Evolutionary conservation across 2,797 vertebrate genomes (phyloP).

Genomic region (Australoheros facetus): DNA sequence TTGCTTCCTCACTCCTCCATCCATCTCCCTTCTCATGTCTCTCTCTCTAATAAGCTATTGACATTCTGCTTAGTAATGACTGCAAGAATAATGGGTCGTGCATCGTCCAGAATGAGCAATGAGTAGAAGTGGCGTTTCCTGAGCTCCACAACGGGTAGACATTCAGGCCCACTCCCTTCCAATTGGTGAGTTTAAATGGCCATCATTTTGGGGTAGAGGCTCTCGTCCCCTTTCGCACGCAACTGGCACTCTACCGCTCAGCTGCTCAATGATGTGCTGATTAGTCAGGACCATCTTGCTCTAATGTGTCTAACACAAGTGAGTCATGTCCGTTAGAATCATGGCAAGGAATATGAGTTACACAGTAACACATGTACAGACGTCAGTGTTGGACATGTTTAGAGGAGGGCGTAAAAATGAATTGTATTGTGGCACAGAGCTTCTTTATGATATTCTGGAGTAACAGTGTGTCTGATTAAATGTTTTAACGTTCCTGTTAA

Average conservation of each 20-base stretch:
- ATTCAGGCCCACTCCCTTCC: slow-evolving; percentile 42
- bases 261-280: slow-evolving; percentile 14
- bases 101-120: slow-evolving; percentile 58
- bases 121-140: slow-evolving; percentile 67
- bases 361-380: background rate
- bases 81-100: slow-evolving; percentile 64
- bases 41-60: slow-evolving; percentile 70
- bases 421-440: background rate
- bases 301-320: slow-evolving; percentile 15
- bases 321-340: slow-evolving; percentile 24
- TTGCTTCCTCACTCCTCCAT: slow-evolving; percentile 16
- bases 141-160: slow-evolving; percentile 54
- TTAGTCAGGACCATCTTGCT: slow-evolving; percentile 41
- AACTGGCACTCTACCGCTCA: slow-evolving; percentile 20
- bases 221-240: slow-evolving; percentile 17
- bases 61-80: slow-evolving; percentile 76
- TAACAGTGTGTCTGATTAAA: background rate
- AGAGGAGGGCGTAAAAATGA: background rate
- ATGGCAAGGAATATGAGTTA: background rate
- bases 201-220: slow-evolving; percentile 42
- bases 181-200: slow-evolving; percentile 62
- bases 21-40: slow-evolving; percentile 45
- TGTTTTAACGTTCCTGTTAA: background rate
- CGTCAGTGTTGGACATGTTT: slow-evolving; percentile 1
- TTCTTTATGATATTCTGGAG: background rate